Percentiles rank a stretch among this genome's conserved stretches.
Evolutionary conservation across 2,113 vertebrate species (phyloP).

Genomic region (Hucho hucho): DNA sequence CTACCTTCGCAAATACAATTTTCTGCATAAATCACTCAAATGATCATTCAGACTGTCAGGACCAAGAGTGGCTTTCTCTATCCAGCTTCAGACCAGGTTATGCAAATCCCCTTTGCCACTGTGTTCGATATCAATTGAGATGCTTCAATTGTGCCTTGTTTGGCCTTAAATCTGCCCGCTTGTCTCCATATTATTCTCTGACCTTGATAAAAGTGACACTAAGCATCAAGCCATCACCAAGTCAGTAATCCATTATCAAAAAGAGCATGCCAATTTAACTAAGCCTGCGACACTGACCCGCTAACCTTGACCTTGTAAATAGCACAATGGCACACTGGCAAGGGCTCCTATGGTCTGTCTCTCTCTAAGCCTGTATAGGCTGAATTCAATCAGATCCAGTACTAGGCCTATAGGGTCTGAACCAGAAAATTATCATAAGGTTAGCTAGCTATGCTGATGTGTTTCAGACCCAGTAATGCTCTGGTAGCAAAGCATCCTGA

Average conservation of each 20-base stretch:
- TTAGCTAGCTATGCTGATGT: slow-evolving; percentile 29
- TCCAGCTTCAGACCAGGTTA: slow-evolving; percentile 69
- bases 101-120: slow-evolving; percentile 58
- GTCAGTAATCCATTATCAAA: slow-evolving; percentile 69
- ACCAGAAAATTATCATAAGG: slow-evolving; percentile 53
- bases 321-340: slow-evolving; percentile 57
- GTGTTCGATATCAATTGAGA: slow-evolving; percentile 65
- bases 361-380: slow-evolving; percentile 36
- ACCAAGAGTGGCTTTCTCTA: slow-evolving; percentile 64
- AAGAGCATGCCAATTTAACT: slow-evolving; percentile 69
- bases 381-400: slow-evolving; percentile 62
- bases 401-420: slow-evolving; percentile 25
- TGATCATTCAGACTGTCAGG: slow-evolving; percentile 74
- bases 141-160: slow-evolving; percentile 65
- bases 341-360: slow-evolving; percentile 48
- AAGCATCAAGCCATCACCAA: slow-evolving; percentile 68
- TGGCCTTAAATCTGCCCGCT: slow-evolving; percentile 60
- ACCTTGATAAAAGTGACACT: slow-evolving; percentile 72
- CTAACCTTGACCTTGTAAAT: slow-evolving; percentile 77
- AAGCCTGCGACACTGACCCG: slow-evolving; percentile 69
- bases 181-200: slow-evolving; percentile 61
- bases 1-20: slow-evolving; percentile 74
- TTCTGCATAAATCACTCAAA: slow-evolving; percentile 78
- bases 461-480: slow-evolving; percentile 47
- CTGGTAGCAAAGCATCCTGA: slow-evolving; percentile 22